Evolutionary conservation across 2,113 vertebrate genomes (phyloP).

Genomic region (Aythya baeri): DNA sequence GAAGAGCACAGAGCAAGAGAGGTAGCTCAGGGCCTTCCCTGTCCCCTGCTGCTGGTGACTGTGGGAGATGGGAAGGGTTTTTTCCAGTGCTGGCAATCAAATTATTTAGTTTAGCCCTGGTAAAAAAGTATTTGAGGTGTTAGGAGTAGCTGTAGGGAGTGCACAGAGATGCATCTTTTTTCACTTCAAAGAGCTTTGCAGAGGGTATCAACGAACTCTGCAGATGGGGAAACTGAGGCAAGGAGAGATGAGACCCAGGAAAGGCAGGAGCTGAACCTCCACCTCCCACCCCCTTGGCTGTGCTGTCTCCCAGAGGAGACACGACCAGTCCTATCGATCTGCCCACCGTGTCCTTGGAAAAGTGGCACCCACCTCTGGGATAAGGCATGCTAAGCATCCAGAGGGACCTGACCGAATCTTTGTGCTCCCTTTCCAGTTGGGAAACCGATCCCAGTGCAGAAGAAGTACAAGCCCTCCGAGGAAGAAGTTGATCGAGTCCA

Average conservation of each 20-base stretch:
- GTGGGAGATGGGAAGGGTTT: neutral
- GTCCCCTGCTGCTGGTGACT: neutral
- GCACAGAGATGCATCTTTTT: neutral
- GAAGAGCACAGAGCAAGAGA: neutral
- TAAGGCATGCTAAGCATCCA: neutral
- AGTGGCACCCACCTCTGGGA: neutral
- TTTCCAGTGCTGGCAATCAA: neutral
- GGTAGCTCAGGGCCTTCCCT: neutral
- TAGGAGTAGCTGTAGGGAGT: neutral
- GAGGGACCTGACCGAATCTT: neutral
- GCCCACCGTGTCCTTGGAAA: neutral
- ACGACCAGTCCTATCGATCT: fast-evolving
- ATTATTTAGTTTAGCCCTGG: neutral
- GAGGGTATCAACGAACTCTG: neutral
- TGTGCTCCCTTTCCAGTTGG: conserved; percentile 80
- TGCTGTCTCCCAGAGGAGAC: neutral
- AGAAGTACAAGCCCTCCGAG: conserved; percentile 70
- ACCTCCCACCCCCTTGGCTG: neutral
- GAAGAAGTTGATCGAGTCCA: conserved; percentile 86
- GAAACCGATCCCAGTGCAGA: conserved; percentile 86
- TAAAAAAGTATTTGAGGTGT: neutral
- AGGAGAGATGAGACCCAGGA: neutral
- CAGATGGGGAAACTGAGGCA: neutral
- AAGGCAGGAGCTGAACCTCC: neutral
- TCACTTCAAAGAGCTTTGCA: neutral